Evolutionary conservation across 2,797 vertebrate genomes (phyloP).

Genomic region (Pangasius mekongensis): DNA sequence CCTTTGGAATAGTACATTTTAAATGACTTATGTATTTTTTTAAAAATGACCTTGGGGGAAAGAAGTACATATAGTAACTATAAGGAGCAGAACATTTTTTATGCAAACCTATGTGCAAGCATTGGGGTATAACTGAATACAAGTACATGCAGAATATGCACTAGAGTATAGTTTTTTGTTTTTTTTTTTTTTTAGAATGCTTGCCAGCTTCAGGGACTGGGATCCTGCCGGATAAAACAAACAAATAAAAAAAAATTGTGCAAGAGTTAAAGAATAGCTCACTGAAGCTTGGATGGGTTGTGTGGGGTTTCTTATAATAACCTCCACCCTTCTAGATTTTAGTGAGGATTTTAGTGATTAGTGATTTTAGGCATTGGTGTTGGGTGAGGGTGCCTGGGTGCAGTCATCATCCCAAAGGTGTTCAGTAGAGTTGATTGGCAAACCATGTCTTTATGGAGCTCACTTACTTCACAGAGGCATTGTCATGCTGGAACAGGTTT

Average conservation of each 20-base stretch:
- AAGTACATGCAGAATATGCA: neutral
- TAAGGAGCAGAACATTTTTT: neutral
- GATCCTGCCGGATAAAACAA: neutral
- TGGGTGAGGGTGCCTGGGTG: too few relatives aligned
- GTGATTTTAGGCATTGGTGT: too few relatives aligned
- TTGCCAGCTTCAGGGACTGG: neutral
- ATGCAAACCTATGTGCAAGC: neutral
- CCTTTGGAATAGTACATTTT: neutral
- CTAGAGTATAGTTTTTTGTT: neutral
- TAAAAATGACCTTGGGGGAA: neutral
- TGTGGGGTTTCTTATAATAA: neutral
- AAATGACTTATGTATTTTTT: neutral
- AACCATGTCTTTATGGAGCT: too few relatives aligned
- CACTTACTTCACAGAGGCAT: too few relatives aligned
- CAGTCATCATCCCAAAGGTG: too few relatives aligned
- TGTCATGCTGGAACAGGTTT: too few relatives aligned
- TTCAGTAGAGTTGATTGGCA: too few relatives aligned
- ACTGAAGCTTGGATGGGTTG: neutral
- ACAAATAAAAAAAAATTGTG: neutral
- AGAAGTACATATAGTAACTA: neutral
- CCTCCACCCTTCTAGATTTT: too few relatives aligned
- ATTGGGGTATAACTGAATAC: neutral
- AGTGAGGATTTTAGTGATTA: too few relatives aligned
- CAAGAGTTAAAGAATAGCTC: neutral
- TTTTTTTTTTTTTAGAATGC: neutral